Evolutionary conservation across 2,797 vertebrate species (phyloP).

Genomic region (Pseudochirops cupreus): DNA sequence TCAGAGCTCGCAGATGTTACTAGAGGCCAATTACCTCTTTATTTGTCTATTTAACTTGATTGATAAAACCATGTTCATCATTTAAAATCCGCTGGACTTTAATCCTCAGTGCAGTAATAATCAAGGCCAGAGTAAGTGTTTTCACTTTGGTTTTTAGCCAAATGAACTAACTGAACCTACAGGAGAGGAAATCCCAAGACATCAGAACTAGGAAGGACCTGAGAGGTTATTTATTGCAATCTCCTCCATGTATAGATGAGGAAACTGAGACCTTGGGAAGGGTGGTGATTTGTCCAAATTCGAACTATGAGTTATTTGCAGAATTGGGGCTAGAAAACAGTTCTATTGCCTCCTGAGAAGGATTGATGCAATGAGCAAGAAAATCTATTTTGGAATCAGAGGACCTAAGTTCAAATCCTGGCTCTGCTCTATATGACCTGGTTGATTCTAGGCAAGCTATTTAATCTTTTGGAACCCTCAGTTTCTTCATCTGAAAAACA

Average conservation of each 20-base stretch:
- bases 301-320: not conserved
- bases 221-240: not conserved
- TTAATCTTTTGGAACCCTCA: not conserved
- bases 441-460: not conserved
- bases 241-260: not conserved
- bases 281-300: not conserved
- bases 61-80: not conserved
- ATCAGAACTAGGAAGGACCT: not conserved
- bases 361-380: not conserved
- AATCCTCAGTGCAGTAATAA: not conserved
- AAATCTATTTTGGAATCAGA: not conserved
- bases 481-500: not conserved
- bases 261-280: accelerated
- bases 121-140: slow-evolving; percentile 8
- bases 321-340: not conserved
- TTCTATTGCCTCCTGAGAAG: not conserved
- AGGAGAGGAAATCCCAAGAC: not conserved
- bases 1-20: not conserved
- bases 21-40: not conserved
- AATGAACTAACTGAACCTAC: too few species aligned
- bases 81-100: slow-evolving; percentile 2
- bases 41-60: slow-evolving; percentile 14
- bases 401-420: not conserved
- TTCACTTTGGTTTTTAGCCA: not conserved
- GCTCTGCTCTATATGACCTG: not conserved